Evolutionary conservation across 2,797 vertebrate genomes (phyloP).

Genomic region (Etheostoma nigrum): DNA sequence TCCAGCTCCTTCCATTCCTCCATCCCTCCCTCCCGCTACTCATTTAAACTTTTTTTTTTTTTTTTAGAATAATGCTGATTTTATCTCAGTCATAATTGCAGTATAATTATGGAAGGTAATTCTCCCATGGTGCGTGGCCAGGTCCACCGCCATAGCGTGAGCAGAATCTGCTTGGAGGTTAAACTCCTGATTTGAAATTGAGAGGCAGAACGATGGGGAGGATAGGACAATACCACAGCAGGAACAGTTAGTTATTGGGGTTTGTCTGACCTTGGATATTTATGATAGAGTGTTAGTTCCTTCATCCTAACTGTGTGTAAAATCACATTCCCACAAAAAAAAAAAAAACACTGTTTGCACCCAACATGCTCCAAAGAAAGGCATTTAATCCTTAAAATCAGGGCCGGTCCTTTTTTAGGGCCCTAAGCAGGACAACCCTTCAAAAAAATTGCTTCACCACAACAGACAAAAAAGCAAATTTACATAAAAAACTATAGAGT

Average conservation of each 20-base stretch:
- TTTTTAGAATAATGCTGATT: constrained; percentile 79
- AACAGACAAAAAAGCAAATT: no score
- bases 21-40: constrained; percentile 70
- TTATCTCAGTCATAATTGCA: constrained; percentile 80
- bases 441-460: no score
- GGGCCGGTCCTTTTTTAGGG: background rate
- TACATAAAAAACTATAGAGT: no score
- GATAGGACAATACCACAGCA: constrained; percentile 31
- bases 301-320: constrained; percentile 4
- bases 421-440: no score
- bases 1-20: constrained; percentile 57
- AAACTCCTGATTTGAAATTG: constrained; percentile 74
- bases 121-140: constrained; percentile 75
- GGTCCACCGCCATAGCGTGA: constrained; percentile 68
- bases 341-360: background rate
- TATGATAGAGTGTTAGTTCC: constrained; percentile 4
- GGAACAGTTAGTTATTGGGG: constrained; percentile 30
- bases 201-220: constrained; percentile 70
- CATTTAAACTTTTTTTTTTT: constrained; percentile 76
- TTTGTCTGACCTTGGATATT: constrained; percentile 47
- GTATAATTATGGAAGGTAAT: constrained; percentile 83
- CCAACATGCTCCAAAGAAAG: background rate
- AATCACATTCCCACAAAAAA: background rate
- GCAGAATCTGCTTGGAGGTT: constrained; percentile 76
- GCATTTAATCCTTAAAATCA: background rate